Evolutionary conservation across 2,888 invertebrate species (phyloP).

Genomic region (Tortrix viridana): DNA sequence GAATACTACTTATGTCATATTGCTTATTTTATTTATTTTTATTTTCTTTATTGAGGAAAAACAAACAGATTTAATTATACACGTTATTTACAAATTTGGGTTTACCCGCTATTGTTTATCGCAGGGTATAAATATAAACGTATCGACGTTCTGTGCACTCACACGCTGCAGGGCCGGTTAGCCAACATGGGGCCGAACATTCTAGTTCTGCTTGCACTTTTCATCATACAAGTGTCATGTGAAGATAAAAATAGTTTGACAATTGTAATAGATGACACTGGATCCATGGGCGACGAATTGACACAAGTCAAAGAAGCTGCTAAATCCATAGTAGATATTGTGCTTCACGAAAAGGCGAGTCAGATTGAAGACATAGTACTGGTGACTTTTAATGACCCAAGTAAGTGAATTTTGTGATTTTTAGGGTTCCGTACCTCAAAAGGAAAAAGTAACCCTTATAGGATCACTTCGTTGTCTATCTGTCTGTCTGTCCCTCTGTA

Average conservation of each 20-base stretch:
- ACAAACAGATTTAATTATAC: too few relatives aligned
- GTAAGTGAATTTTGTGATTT: constrained; percentile 43
- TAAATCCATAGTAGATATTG: constrained; percentile 45
- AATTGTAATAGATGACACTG: constrained; percentile 52
- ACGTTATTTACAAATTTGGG: too few relatives aligned
- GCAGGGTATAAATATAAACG: too few relatives aligned
- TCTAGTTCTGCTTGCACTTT: neutral
- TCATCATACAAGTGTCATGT: neutral
- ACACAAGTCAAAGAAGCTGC: constrained; percentile 43
- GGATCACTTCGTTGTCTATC: too few relatives aligned
- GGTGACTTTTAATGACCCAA: constrained; percentile 56
- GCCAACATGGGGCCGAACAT: neutral
- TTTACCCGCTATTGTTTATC: too few relatives aligned
- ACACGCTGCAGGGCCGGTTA: neutral
- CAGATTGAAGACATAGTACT: constrained; percentile 51
- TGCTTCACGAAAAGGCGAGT: constrained; percentile 44
- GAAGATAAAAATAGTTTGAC: constrained; percentile 38
- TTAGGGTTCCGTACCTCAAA: too few relatives aligned
- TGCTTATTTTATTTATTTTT: too few relatives aligned
- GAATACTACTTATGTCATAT: too few relatives aligned
- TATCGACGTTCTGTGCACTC: neutral
- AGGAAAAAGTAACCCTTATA: too few relatives aligned
- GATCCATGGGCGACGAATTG: constrained; percentile 49
- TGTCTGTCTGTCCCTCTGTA: too few relatives aligned
- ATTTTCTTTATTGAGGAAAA: too few relatives aligned